Conservation (phyloP, 2,797 vertebrate genomes). For the Dromococcyx pavoninus region DNA sequence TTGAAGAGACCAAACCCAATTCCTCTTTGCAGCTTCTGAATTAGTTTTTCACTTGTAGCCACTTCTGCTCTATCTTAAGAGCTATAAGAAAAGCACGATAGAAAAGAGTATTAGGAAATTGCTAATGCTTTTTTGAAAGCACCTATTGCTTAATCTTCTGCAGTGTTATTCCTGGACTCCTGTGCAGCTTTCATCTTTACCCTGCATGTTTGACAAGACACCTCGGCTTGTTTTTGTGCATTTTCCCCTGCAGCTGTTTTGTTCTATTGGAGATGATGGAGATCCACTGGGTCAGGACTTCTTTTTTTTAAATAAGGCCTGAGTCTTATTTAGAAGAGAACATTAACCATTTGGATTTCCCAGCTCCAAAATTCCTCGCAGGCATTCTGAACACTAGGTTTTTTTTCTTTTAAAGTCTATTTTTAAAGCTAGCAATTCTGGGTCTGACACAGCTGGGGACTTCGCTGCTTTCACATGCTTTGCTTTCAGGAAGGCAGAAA, state of each 20-base stretch:
- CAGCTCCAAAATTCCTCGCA: background rate
- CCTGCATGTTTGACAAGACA: background rate
- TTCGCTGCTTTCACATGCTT: background rate
- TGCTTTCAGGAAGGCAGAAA: background rate
- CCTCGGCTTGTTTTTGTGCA: background rate
- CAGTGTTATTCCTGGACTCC: constrained; percentile 39
- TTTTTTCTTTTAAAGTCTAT: background rate
- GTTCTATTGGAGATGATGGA: background rate
- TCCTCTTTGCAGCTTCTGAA: constrained; percentile 29
- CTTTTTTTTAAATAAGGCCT: background rate
- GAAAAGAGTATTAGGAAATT: constrained; percentile 18
- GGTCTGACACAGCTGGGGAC: background rate
- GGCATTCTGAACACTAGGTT: background rate
- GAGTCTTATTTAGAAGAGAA: constrained; percentile 24
- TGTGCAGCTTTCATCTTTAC: constrained; percentile 13
- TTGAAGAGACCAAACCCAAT: background rate
- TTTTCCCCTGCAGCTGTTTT: constrained; percentile 18
- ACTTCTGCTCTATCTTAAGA: constrained; percentile 52
- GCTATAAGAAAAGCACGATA: background rate
- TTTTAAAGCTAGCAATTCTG: background rate
- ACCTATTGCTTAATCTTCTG: constrained; percentile 13
- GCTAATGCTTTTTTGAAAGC: constrained; percentile 27
- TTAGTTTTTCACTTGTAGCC: constrained; percentile 49
- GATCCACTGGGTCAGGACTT: background rate
- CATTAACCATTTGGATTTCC: constrained; percentile 15